Evolutionary conservation across 2,797 vertebrate species (phyloP).

Genomic region (Oreonectes daqikongensis): DNA sequence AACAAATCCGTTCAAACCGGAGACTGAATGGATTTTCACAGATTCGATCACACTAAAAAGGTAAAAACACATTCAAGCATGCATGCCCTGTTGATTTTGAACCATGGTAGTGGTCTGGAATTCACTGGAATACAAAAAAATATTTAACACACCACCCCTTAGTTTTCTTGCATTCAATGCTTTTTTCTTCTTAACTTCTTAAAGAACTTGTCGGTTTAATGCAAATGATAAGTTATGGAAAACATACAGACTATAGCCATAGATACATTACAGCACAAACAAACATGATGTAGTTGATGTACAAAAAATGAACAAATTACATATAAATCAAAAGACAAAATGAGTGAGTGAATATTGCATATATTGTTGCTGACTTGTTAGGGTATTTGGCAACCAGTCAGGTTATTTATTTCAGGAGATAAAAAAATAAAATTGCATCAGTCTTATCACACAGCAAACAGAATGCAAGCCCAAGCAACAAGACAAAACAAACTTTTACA

Average conservation of each 20-base stretch:
- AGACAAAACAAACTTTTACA: conserved; percentile 9
- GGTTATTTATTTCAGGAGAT: background rate
- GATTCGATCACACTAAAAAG: conserved; percentile 3
- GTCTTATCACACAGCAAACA: conserved; percentile 5
- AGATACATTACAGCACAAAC: background rate
- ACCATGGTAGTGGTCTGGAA: conserved; percentile 9
- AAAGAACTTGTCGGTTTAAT: background rate
- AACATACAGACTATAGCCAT: background rate
- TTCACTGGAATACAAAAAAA: conserved; percentile 15
- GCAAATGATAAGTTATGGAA: background rate
- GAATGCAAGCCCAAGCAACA: background rate
- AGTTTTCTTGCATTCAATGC: conserved; percentile 2
- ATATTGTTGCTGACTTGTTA: too few species aligned
- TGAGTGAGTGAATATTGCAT: background rate
- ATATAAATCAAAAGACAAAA: conserved; percentile 5
- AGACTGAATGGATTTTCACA: conserved; percentile 21
- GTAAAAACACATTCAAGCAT: conserved; percentile 17
- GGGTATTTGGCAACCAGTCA: background rate
- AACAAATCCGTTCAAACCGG: conserved; percentile 26
- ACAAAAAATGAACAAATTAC: background rate
- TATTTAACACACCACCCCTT: conserved; percentile 7
- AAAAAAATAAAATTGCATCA: background rate
- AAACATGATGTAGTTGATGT: conserved; percentile 2
- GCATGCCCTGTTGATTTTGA: conserved; percentile 32
- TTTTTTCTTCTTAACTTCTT: too few species aligned